phyloP scores from a whole-genome alignment of 2,113 vertebrate species.

The Pygathrix nemaeus region DNA sequence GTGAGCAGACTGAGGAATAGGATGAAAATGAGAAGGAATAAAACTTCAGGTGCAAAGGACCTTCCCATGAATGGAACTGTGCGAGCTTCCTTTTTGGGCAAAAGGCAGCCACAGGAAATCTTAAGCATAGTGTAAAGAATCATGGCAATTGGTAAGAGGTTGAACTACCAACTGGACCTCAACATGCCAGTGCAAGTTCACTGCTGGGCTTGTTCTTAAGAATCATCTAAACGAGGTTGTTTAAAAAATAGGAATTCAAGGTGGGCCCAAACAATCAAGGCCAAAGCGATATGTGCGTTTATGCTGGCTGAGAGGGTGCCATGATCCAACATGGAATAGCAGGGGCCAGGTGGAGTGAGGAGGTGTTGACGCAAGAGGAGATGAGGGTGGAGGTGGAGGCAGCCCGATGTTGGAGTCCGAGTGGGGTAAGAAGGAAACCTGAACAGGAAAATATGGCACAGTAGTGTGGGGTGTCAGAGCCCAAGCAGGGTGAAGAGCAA shows the following conservation, averaged over 20 bases:
- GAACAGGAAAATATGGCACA: background rate
- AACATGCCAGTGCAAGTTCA: background rate
- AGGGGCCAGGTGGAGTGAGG: background rate
- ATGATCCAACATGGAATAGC: background rate
- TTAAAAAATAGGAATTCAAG: background rate
- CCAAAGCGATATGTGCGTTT: background rate
- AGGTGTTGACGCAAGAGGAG: background rate
- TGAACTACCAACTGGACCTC: background rate
- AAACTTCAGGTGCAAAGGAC: background rate
- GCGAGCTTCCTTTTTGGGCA: background rate
- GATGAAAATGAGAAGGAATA: background rate
- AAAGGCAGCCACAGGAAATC: background rate
- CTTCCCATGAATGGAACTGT: background rate
- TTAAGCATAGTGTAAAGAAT: background rate
- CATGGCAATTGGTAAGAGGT: background rate
- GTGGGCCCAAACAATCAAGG: background rate
- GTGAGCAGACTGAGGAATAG: background rate
- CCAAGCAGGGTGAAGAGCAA: background rate
- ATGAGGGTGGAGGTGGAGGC: too few relatives aligned
- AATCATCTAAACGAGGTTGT: background rate
- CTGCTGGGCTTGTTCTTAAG: background rate
- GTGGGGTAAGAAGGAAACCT: background rate
- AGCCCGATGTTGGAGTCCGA: background rate
- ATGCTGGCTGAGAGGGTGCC: accelerated
- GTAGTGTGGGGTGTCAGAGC: background rate